These are phyloP conservation scores for Petrocephalus microphthalmus DNA, from an alignment of 2,113 vertebrate species.

Conservation along the genomic window DNA sequence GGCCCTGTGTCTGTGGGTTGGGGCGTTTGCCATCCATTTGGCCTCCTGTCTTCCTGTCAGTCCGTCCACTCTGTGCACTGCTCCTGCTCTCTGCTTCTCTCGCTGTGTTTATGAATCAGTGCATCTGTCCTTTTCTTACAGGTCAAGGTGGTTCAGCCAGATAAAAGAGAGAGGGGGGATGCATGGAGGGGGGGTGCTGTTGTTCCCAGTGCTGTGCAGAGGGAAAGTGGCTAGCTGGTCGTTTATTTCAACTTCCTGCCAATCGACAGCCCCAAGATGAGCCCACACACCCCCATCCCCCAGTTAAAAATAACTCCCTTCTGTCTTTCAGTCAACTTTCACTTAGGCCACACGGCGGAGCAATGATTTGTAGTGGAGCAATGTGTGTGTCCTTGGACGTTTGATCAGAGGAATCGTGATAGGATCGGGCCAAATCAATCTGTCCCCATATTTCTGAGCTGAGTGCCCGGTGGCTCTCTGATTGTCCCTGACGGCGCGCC, in stretches of 20 bases:
- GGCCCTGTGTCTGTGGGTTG: background rate
- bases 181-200: background rate
- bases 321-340: constrained; percentile 13
- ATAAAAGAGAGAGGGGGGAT: background rate
- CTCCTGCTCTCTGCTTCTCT: background rate
- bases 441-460: background rate
- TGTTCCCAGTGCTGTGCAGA: background rate
- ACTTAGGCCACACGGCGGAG: background rate
- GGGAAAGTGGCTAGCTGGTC: background rate
- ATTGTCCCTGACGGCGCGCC: background rate
- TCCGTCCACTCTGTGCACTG: background rate
- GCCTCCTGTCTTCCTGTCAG: background rate
- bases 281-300: background rate
- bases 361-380: constrained; percentile 13
- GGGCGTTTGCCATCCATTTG: background rate
- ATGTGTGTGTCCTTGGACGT: constrained; percentile 3
- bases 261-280: background rate
- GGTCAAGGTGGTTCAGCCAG: constrained; percentile 1
- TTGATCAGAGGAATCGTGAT: constrained; percentile 2
- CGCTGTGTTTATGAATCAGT: background rate
- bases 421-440: constrained; percentile 10
- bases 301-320: constrained; percentile 6
- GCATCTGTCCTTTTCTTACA: background rate
- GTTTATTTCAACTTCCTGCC: background rate
- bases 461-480: background rate